Conservation (phyloP, 2,797 vertebrate species). For the Sebastiscus tertius region DNA sequence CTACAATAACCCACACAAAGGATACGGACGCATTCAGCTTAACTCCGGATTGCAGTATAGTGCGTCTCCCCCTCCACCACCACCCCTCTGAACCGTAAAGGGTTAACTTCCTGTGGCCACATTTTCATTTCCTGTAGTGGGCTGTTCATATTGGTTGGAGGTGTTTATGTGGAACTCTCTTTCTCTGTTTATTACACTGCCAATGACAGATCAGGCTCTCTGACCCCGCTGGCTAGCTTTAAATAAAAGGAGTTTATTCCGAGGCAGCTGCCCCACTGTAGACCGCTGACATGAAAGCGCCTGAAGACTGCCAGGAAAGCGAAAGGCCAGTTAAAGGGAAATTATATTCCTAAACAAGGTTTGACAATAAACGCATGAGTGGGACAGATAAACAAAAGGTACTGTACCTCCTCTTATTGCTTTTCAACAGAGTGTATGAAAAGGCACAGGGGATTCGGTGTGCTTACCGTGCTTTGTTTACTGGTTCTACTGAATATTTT, state of each 20-base stretch:
- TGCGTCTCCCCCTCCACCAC: not conserved
- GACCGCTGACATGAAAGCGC: slow-evolving; percentile 77
- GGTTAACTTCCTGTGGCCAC: slow-evolving; percentile 80
- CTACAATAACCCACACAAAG: slow-evolving; percentile 64
- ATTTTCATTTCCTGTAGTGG: slow-evolving; percentile 86
- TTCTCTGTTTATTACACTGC: slow-evolving; percentile 85
- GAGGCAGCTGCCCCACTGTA: slow-evolving; percentile 67
- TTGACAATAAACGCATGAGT: slow-evolving; percentile 79
- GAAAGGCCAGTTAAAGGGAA: slow-evolving; percentile 83
- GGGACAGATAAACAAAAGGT: slow-evolving; percentile 81
- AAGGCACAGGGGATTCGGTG: slow-evolving; percentile 71
- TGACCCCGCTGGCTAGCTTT: slow-evolving; percentile 85
- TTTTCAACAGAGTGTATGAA: slow-evolving; percentile 75
- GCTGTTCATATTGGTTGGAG: slow-evolving; percentile 83
- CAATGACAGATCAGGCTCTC: slow-evolving; percentile 83
- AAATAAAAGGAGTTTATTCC: slow-evolving; percentile 85
- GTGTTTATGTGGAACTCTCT: slow-evolving; percentile 83
- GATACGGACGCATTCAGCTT: slow-evolving; percentile 42
- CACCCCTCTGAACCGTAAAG: slow-evolving; percentile 37
- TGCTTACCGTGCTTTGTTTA: slow-evolving; percentile 62
- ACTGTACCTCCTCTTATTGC: slow-evolving; percentile 79
- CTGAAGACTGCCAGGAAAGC: slow-evolving; percentile 76
- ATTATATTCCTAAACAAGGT: slow-evolving; percentile 85
- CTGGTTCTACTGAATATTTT: slow-evolving; percentile 57
- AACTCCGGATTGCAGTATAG: slow-evolving; percentile 13